Conservation (phyloP, 2,113 vertebrate species). For the Guaruba guarouba region DNA sequence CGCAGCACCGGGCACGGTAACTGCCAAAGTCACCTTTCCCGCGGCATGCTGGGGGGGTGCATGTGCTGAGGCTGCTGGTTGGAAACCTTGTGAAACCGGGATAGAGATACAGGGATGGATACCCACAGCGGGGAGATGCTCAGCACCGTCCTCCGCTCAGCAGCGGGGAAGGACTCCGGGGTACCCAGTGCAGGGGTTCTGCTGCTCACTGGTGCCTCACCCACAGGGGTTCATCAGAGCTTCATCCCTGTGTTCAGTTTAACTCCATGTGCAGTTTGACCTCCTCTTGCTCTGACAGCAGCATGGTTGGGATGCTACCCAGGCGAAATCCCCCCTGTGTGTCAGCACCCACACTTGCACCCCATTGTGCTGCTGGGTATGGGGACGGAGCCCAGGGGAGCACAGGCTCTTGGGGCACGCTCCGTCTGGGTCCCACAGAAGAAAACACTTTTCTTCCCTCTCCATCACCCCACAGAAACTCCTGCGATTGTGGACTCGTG, state of each 20-base stretch:
- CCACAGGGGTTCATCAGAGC: neutral
- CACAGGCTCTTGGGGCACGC: neutral
- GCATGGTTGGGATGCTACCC: neutral
- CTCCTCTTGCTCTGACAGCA: accelerated
- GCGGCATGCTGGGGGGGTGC: accelerated
- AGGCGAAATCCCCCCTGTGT: neutral
- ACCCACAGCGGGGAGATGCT: neutral
- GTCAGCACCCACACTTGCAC: accelerated
- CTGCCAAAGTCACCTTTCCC: neutral
- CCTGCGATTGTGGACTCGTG: accelerated
- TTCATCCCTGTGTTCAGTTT: accelerated
- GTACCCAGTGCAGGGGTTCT: neutral
- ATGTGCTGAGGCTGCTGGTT: neutral
- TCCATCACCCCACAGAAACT: neutral
- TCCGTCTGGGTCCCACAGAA: neutral
- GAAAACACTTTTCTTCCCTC: neutral
- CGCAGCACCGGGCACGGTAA: neutral
- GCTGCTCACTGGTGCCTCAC: neutral
- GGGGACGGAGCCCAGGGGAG: neutral
- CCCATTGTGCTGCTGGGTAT: accelerated
- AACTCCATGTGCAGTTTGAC: neutral
- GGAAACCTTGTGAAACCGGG: neutral
- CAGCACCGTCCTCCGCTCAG: accelerated
- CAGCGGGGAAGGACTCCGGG: neutral
- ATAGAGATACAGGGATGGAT: accelerated